Evolutionary conservation across 2,113 vertebrate species (phyloP).

Genomic region (Beaufortia kweichowensis): DNA sequence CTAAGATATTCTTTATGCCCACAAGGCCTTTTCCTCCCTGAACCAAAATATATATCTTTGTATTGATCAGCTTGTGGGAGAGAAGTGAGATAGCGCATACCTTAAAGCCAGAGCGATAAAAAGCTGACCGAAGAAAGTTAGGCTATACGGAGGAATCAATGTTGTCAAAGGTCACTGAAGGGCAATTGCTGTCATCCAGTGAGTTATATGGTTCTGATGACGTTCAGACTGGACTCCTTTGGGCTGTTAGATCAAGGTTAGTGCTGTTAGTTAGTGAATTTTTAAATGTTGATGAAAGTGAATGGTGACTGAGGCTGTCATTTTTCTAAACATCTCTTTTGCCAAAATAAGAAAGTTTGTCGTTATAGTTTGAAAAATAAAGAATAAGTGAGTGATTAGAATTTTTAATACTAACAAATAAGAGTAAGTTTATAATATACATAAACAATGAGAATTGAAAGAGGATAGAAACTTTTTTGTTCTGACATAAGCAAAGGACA

Average conservation of each 20-base stretch:
- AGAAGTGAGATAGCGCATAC: constrained; percentile 41
- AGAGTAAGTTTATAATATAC: background rate
- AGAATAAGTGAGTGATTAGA: no score
- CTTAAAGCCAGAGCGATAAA: constrained; percentile 46
- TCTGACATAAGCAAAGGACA: constrained; percentile 5
- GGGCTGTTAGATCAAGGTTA: constrained; percentile 50
- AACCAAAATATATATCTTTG: constrained; percentile 44
- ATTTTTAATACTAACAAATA: no score
- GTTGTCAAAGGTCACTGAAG: constrained; percentile 52
- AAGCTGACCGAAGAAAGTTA: constrained; percentile 40
- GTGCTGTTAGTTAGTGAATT: constrained; percentile 26
- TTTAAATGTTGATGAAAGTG: no score
- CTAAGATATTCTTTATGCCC: constrained; percentile 30
- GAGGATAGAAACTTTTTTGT: no score
- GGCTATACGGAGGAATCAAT: constrained; percentile 47
- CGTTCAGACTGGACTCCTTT: constrained; percentile 25
- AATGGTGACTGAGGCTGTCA: no score
- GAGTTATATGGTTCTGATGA: constrained; percentile 47
- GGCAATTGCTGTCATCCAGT: constrained; percentile 53
- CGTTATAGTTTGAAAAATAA: no score
- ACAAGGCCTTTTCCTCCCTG: constrained; percentile 36
- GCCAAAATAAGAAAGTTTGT: no score
- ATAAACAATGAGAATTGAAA: background rate
- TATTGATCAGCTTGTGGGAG: constrained; percentile 43
- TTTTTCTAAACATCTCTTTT: no score